Base-by-base conservation (phyloP, 2,113 vertebrate species). In the Garra rufa region DNA sequence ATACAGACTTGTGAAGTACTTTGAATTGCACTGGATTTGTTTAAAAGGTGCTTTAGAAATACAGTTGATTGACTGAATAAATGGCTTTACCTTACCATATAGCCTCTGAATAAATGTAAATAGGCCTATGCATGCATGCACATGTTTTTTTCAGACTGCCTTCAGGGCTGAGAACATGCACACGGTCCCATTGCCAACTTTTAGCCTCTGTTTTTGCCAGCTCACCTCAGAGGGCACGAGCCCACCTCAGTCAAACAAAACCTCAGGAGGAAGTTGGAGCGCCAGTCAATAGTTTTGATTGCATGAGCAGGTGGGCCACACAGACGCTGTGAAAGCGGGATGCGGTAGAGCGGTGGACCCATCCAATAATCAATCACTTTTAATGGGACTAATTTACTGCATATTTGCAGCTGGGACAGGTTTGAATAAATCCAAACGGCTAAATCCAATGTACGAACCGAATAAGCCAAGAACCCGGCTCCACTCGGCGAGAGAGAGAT, bases 251-350 rank as follows among this genome's bases (percentile, higher is more conserved):
- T 79, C 11, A 11, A 69, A 46, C 28, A 11, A 48, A 76, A 28
- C 17, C 71, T 69, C 52, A 41, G 52, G 38, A 43, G 81, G 48
- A 86, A 48, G 63, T 26, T 38, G 44, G 52, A 78, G 34, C 43
- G 55, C 70, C 63, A 61, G 82, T 86, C 81, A 71, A 79, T 86
- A 73, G 41, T 41, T 73, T 13, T 83, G 74, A 86, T 71, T 79
- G 26, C 43, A 65, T 41, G 9, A 77, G 50, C 74, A 86, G 85
- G 50, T 83, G 61, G 81, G 74, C 41, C 73, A 50, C 63, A 48
- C 30, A 57, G 24, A 73, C 55, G 9, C 38, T 78, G 14, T 17
- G 28, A 19, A 57, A 1, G 19, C 6, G 10, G 48, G 74, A 52
- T 55, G 74, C 30, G 48, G 74, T 76, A 34, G 48, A 76, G 46